phyloP scores from a whole-genome alignment of 30 jellyfish, hydroid and myxozoan genomes.

The Haliclystus octoradiatus region DNA sequence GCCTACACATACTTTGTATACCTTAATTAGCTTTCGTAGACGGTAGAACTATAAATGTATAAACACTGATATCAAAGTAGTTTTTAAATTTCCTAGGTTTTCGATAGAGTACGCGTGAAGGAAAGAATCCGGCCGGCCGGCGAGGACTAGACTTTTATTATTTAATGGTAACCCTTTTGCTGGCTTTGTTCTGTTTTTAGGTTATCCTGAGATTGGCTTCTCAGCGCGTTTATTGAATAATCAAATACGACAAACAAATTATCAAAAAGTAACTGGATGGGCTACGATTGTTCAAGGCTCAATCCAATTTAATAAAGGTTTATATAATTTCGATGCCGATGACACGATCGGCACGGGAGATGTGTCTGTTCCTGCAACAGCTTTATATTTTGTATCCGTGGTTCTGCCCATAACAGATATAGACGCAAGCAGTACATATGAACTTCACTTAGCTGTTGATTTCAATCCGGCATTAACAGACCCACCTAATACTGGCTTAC shows the following conservation, averaged over 20 bases:
- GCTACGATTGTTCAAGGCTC: constrained; percentile 12
- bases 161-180: no score
- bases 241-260: constrained; percentile 13
- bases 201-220: constrained; percentile 83
- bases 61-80: no score
- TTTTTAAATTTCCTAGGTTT: no score
- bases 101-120: no score
- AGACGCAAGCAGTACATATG: constrained; percentile 26
- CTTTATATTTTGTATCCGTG: constrained; percentile 53
- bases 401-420: constrained; percentile 47
- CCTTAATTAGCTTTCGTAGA: no score
- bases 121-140: no score
- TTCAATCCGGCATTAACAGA: constrained; percentile 29
- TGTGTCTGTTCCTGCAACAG: constrained; percentile 56
- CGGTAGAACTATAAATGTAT: no score
- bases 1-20: no score
- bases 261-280: constrained; percentile 68
- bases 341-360: constrained; percentile 28
- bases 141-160: no score
- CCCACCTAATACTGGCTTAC: constrained; percentile 21
- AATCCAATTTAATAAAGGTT: constrained; percentile 49
- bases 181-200: no score
- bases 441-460: constrained; percentile 39
- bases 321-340: constrained; percentile 54
- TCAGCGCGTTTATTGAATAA: constrained; percentile 33